Base-by-base conservation (phyloP, 2,888 invertebrate genomes). In the Trypoxylon attenuatum region DNA sequence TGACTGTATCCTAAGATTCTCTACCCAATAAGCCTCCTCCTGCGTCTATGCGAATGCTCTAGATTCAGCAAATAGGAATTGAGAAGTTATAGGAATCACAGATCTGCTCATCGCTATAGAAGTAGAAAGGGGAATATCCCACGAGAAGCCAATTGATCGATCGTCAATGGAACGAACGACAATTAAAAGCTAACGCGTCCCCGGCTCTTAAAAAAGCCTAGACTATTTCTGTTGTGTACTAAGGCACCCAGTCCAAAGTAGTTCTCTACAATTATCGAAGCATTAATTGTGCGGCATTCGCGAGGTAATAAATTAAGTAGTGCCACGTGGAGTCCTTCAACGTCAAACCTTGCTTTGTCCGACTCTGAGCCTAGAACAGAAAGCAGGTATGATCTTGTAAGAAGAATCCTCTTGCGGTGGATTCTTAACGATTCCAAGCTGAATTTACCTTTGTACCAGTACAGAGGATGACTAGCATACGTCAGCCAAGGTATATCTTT, bases 171-270 rank as follows among this genome's bases (percentile, higher is more conserved):
- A 5, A 25, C 8, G 25, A 25, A 25, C 4, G 25, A 8, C 10
- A 3, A 33, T 71, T 92, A 94, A 84, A 94, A 94, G 85, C 95
- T 95, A 82, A 96, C 92, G 85, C 94, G 94, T 73, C 95, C 95
- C 73, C 96, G 89, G 64, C 95, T 94, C 88, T 95, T 94, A 87
- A 94, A 95, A 88, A 94, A 96, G 1, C 96, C 96, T 84, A 96
- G 89, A 71, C 92, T 90, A 74, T 94, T 93, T 79, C 94, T 93
- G 87, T 96, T 96, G 83, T 94, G 94, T 4, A 96, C 90, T 41
- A 95, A 86, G 2, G 95, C 94, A 6, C 93, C 91, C 38, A 96
- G 87, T 3, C 94, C 94, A 10, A 94, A 89, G 82, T 96, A 96
- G 84, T 93, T 94, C 82, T 95, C 93, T 71, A 96, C 91, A 8